Evolutionary conservation across 2,888 invertebrate genomes (phyloP).

Genomic region (Cataglyphis livida): DNA sequence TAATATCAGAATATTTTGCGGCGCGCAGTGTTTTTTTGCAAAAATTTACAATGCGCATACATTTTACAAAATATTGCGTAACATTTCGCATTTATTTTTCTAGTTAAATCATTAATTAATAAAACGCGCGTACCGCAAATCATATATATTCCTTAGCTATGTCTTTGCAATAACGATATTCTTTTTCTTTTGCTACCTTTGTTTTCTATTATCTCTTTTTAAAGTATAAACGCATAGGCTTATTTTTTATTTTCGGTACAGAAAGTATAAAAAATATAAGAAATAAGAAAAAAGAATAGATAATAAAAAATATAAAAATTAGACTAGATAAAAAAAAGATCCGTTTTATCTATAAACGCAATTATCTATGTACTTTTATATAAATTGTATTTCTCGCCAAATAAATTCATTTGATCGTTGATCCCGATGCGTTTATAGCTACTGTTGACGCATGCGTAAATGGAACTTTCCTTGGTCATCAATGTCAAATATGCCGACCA

Average conservation of each 20-base stretch:
- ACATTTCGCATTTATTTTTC: background rate
- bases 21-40: background rate
- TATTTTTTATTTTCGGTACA: background rate
- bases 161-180: background rate
- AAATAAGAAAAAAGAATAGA: background rate
- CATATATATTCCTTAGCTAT: background rate
- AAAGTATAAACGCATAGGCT: background rate
- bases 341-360: background rate
- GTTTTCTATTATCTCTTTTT: background rate
- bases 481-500: background rate
- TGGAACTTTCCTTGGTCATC: slow-evolving; percentile 16
- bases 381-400: background rate
- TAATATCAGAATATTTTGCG: background rate
- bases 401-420: slow-evolving; percentile 9
- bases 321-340: background rate
- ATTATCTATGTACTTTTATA: background rate
- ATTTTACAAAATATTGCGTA: background rate
- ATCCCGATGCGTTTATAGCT: background rate
- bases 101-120: background rate
- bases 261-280: background rate
- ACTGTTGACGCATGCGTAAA: slow-evolving; percentile 25
- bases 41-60: background rate
- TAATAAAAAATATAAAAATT: background rate
- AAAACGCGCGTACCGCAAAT: background rate
- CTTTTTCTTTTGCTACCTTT: background rate